Evolutionary conservation across 1,140 invertebrate species (phyloP).

Genomic region (Drosophila azteca): DNA sequence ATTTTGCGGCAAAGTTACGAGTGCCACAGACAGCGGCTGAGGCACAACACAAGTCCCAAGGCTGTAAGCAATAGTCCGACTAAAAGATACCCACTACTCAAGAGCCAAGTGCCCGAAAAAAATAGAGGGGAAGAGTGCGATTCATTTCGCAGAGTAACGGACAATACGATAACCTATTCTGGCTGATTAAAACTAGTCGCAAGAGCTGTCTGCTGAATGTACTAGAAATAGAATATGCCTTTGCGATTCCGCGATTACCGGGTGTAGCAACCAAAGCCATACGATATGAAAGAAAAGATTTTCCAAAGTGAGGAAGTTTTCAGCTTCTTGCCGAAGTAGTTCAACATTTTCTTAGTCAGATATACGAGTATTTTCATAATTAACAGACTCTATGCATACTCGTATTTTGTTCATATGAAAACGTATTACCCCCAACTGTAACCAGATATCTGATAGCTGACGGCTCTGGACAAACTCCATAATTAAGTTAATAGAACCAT

Average conservation of each 20-base stretch:
- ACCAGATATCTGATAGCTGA: background rate
- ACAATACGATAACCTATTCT: too few species aligned
- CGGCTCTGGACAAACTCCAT: background rate
- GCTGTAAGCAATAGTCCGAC: too few species aligned
- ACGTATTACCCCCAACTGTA: background rate
- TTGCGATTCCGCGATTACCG: too few species aligned
- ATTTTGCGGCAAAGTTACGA: constrained; percentile 82
- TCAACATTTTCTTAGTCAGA: constrained; percentile 36
- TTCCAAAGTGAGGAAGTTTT: constrained; percentile 37
- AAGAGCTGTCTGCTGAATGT: too few species aligned
- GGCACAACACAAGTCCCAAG: constrained; percentile 3
- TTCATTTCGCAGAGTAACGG: too few species aligned
- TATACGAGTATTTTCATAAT: constrained; percentile 38
- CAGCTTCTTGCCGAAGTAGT: constrained; percentile 26
- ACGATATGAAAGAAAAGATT: constrained; percentile 38
- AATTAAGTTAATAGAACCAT: constrained; percentile 9
- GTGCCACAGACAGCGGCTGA: constrained; percentile 60
- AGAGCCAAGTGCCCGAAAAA: too few species aligned
- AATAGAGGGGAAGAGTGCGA: too few species aligned
- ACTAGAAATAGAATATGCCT: too few species aligned
- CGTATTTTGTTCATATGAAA: background rate
- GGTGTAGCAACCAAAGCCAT: constrained; percentile 35
- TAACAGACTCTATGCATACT: constrained; percentile 7
- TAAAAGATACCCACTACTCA: constrained; percentile 15
- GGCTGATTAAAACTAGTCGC: too few species aligned